Base-by-base conservation (phyloP, 1,140 invertebrate species). In the Diorhabda sublineata region DNA sequence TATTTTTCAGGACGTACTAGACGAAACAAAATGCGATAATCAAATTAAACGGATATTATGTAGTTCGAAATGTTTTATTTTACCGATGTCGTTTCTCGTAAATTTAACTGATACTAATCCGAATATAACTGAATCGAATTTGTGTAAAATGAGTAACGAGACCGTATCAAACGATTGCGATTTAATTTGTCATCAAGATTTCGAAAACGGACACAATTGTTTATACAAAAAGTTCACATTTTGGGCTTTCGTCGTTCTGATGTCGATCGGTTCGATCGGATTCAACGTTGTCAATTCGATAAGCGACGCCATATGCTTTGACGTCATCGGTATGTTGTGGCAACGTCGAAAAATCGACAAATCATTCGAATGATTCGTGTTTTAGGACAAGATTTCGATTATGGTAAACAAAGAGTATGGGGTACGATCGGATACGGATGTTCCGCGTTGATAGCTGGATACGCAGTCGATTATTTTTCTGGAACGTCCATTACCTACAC, bases 231-330 rank as follows among this genome's bases (percentile, higher is more conserved):
- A 76, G 3, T 58, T 75, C 0, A 84, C 84, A 9, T 93, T 93
- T 75, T 92, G 90, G 91, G 81, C 84, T 8, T 92, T 91, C 73
- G 86, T 92, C 0, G 70, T 89, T 3, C 77, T 92, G 4, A 87
- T 91, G 82, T 88, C 87, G 44, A 67, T 91, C 2, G 91, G 91
- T 45, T 89, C 86, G 2, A 89, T 92, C 70, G 87, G 88, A 11
- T 93, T 89, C 75, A 92, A 92, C 78, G 89, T 93, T 2, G 84
- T 85, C 26, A 92, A 92, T 74, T 90, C 88, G 64, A 88, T 92
- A 43, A 90, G 88, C 47, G 92, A 93, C 81, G 90, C 91, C 42
- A 88, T 92, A 64, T 92, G 91, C 80, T 93, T 92, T 76, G 91
- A 92, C 81, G 82, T 92, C 57, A 84, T 93, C 58, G 91, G 91